These are phyloP conservation scores for Typhlomys cinereus DNA, from an alignment of 2,113 vertebrate genomes.

Conservation along the genomic window DNA sequence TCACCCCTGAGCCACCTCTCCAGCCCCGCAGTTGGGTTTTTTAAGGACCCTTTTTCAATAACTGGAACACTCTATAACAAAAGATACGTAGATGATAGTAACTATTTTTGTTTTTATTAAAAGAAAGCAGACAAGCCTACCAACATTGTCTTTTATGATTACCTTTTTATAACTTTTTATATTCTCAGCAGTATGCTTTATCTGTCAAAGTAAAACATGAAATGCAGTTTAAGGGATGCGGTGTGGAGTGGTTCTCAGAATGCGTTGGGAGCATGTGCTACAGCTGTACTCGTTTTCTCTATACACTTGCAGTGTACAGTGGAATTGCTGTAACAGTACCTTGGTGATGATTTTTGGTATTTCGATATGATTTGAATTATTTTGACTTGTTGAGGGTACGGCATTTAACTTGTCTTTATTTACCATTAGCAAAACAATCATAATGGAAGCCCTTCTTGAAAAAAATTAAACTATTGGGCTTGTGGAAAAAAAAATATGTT, in stretches of 20 bases:
- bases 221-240: conserved; percentile 67
- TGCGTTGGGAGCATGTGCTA: conserved; percentile 79
- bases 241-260: conserved; percentile 5
- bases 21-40: too few relatives aligned
- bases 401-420: conserved; percentile 69
- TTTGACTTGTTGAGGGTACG: conserved; percentile 68
- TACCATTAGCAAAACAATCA: conserved; percentile 56
- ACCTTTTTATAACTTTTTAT: conserved; percentile 99
- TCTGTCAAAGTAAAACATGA: conserved; percentile 82
- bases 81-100: conserved; percentile 85
- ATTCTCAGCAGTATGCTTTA: conserved; percentile 89
- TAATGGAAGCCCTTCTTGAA: conserved; percentile 41
- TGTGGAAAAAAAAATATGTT: too few relatives aligned
- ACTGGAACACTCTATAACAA: conserved; percentile 88
- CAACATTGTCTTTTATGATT: conserved; percentile 90
- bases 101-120: conserved; percentile 87
- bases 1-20: too few relatives aligned
- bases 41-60: conserved; percentile 79
- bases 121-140: conserved; percentile 89
- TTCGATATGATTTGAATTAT: conserved; percentile 77
- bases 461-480: conserved; percentile 54
- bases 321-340: conserved; percentile 78
- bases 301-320: conserved; percentile 63
- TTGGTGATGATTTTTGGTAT: conserved; percentile 66
- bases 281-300: conserved; percentile 44